Percentiles rank a stretch among this genome's conserved stretches.
Conservation (phyloP, 2,888 invertebrate species). For the Hyposoter dolosus region DNA sequence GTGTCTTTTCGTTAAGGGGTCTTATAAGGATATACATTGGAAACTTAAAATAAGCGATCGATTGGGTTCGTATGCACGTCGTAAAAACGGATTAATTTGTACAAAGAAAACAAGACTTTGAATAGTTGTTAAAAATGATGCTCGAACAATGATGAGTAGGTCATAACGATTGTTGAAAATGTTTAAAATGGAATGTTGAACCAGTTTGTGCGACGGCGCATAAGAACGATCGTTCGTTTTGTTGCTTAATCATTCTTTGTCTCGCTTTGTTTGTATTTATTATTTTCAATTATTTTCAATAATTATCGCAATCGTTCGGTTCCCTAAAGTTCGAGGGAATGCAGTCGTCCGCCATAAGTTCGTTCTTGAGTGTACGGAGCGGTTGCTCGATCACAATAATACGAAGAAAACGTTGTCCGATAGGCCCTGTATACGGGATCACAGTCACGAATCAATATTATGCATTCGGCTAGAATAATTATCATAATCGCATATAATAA, state of each 20-base stretch:
- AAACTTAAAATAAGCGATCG: constrained; percentile 31
- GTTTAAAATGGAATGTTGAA: background rate
- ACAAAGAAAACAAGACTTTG: background rate
- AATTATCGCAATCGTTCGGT: constrained; percentile 23
- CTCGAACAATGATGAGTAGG: too few species aligned
- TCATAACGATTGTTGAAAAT: too few species aligned
- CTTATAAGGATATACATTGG: constrained; percentile 41
- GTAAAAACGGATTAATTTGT: background rate
- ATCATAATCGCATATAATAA: constrained; percentile 48
- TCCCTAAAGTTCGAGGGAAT: constrained; percentile 69
- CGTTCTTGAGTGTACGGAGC: constrained; percentile 69
- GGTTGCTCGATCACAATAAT: constrained; percentile 71
- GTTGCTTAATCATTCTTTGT: background rate
- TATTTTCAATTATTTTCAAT: constrained; percentile 10
- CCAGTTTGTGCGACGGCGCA: background rate
- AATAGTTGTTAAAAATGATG: too few species aligned
- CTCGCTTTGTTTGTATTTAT: background rate
- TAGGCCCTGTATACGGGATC: constrained; percentile 71
- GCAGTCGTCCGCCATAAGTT: constrained; percentile 71
- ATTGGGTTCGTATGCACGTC: background rate
- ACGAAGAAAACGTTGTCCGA: constrained; percentile 73
- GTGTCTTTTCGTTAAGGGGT: constrained; percentile 2
- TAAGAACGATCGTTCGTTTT: background rate
- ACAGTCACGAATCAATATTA: constrained; percentile 71
- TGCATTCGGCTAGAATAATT: constrained; percentile 44